Percentiles rank a stretch among this genome's conserved stretches.
Evolutionary conservation across 2,797 vertebrate genomes (phyloP).

Genomic region (Gorsachius magnificus): DNA sequence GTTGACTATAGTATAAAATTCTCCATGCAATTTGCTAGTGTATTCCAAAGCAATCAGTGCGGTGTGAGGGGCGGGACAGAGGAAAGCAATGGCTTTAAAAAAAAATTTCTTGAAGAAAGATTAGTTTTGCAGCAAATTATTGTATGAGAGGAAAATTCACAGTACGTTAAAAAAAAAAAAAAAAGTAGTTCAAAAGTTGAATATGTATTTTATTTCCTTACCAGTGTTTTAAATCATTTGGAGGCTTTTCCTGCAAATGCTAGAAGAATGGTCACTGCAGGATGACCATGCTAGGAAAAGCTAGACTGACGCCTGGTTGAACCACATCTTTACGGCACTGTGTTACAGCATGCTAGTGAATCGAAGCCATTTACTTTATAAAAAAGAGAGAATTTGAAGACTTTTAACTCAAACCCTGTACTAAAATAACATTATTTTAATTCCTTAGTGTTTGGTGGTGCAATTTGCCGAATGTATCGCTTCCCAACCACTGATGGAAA

Average conservation of each 20-base stretch:
- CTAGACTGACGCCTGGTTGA: background rate
- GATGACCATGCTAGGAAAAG: background rate
- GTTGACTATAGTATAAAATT: background rate
- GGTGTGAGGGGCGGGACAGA: background rate
- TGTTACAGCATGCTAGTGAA: background rate
- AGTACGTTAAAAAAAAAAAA: background rate
- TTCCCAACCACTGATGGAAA: constrained; percentile 94
- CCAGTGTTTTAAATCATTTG: background rate
- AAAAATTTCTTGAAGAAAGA: background rate
- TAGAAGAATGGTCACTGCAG: background rate
- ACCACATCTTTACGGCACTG: background rate
- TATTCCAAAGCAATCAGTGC: background rate
- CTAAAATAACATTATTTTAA: background rate
- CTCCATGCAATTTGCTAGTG: background rate
- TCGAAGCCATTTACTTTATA: background rate
- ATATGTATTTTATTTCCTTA: background rate
- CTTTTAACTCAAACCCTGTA: background rate
- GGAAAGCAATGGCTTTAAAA: background rate
- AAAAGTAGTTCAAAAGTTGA: background rate
- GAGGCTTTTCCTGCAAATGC: background rate
- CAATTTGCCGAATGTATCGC: constrained; percentile 97
- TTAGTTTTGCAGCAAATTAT: background rate
- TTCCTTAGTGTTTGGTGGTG: constrained; percentile 90
- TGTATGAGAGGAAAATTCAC: background rate
- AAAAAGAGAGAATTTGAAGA: background rate